Percentiles rank a stretch among this genome's conserved stretches.
Evolutionary conservation across 35 echinoderm and acorn worm species (phyloP).

Genomic region (Holothuria glaberrima): DNA sequence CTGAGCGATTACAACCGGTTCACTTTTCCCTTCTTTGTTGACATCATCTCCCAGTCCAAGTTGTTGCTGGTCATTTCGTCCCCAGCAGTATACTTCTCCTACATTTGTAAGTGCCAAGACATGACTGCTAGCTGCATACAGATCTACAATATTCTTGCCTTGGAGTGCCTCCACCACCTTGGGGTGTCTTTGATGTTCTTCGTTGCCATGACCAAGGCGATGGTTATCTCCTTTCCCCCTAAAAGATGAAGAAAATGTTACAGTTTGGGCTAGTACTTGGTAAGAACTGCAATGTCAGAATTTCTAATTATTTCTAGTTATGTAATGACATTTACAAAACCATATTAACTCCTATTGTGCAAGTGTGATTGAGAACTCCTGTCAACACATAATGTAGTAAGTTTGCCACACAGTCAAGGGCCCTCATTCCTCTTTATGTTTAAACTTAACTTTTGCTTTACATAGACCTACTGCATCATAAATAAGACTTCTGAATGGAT

Average conservation of each 20-base stretch:
- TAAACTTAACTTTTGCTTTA: too few relatives aligned
- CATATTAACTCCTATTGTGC: too few relatives aligned
- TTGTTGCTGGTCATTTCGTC: conserved; percentile 87
- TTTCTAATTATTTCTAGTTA: too few relatives aligned
- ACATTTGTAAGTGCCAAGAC: conserved; percentile 69
- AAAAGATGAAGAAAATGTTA: background rate
- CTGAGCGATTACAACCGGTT: conserved; percentile 65
- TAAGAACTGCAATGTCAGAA: too few relatives aligned
- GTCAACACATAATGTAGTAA: too few relatives aligned
- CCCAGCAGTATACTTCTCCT: conserved; percentile 91
- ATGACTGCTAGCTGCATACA: conserved; percentile 63
- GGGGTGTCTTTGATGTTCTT: conserved; percentile 84
- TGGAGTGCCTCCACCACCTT: conserved; percentile 80
- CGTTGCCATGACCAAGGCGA: conserved; percentile 87
- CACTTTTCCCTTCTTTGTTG: conserved; percentile 60
- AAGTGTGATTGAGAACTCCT: too few relatives aligned
- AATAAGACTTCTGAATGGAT: too few relatives aligned
- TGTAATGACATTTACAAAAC: too few relatives aligned
- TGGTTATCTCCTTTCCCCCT: conserved; percentile 96
- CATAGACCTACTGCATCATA: too few relatives aligned
- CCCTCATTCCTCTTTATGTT: too few relatives aligned
- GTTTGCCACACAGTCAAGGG: too few relatives aligned
- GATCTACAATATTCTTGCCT: conserved; percentile 81
- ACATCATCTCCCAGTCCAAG: conserved; percentile 63
- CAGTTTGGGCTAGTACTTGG: too few relatives aligned